Conservation (phyloP, 30 jellyfish, hydroid and myxozoan genomes). For the Aurelia coerulea region DNA sequence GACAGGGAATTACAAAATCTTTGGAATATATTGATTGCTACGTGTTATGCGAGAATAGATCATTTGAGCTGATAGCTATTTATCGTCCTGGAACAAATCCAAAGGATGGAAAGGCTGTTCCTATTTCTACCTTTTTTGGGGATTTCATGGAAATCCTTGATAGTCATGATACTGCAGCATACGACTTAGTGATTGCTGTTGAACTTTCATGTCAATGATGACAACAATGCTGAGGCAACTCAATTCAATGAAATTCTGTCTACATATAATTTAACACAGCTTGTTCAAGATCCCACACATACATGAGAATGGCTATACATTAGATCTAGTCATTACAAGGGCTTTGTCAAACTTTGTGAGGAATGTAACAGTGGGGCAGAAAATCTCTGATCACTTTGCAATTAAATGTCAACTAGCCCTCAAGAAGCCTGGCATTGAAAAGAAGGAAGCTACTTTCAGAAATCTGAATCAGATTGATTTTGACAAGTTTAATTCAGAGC, state of each 20-base stretch:
- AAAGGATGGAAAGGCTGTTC: constrained; percentile 30
- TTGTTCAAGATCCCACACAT: constrained; percentile 44
- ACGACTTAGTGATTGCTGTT: constrained; percentile 31
- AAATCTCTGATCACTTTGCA: constrained; percentile 34
- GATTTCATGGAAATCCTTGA: constrained; percentile 46
- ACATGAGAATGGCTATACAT: constrained; percentile 39
- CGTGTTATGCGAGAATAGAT: constrained; percentile 50
- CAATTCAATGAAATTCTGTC: constrained; percentile 26
- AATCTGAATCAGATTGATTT: constrained; percentile 32
- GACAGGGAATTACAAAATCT: constrained; percentile 33
- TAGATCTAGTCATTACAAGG: constrained; percentile 12
- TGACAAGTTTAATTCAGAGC: constrained; percentile 19
- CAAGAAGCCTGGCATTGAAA: constrained; percentile 54
- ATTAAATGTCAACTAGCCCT: constrained; percentile 44
- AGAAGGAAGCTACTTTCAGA: constrained; percentile 11
- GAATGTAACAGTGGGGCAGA: constrained; percentile 35
- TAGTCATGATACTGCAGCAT: constrained; percentile 34
- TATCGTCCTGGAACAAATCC: constrained; percentile 64
- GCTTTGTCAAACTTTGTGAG: constrained; percentile 11
- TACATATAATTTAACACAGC: constrained; percentile 32
- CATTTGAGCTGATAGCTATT: constrained; percentile 22
- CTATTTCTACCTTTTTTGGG: constrained; percentile 35
- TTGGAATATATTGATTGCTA: constrained; percentile 33
- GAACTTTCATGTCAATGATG: constrained; percentile 53
- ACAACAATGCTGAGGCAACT: no score